Conservation (phyloP, 2,888 invertebrate species). For the Autographa gamma region DNA sequence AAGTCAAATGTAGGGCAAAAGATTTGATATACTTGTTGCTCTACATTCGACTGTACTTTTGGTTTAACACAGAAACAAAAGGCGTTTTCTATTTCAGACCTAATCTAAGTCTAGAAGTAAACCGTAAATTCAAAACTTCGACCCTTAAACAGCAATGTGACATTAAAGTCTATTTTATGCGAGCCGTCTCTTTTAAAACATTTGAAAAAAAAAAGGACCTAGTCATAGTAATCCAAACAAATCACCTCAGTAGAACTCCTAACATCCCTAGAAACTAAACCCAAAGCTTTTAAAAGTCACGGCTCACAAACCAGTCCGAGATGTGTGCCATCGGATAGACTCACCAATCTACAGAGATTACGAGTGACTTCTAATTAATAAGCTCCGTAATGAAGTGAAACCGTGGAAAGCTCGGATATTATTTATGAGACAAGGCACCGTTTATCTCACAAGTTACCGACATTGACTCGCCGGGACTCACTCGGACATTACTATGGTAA, state of each 20-base stretch:
- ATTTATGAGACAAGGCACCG: slow-evolving; percentile 47
- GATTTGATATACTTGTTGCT: too few relatives aligned
- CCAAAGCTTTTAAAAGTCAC: neutral
- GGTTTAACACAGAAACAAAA: too few relatives aligned
- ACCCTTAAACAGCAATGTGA: too few relatives aligned
- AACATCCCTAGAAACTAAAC: neutral
- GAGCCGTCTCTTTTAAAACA: too few relatives aligned
- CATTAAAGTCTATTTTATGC: too few relatives aligned
- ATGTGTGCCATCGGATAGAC: slow-evolving; percentile 55
- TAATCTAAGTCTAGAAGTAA: too few relatives aligned
- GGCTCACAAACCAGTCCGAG: slow-evolving; percentile 38
- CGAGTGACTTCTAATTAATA: slow-evolving; percentile 47
- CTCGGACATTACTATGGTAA: slow-evolving; percentile 54
- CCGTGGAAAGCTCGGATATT: slow-evolving; percentile 49
- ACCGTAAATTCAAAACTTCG: too few relatives aligned
- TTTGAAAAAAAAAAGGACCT: too few relatives aligned
- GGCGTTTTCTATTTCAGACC: too few relatives aligned
- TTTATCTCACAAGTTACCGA: slow-evolving; percentile 53
- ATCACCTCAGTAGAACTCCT: neutral
- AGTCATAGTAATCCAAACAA: too few relatives aligned
- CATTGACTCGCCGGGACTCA: slow-evolving; percentile 45
- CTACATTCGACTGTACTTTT: too few relatives aligned
- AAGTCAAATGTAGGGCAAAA: neutral
- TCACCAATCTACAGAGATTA: slow-evolving; percentile 36
- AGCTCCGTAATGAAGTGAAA: slow-evolving; percentile 53